Conservation (phyloP, 2,113 vertebrate genomes). For the Colossoma macropomum region DNA sequence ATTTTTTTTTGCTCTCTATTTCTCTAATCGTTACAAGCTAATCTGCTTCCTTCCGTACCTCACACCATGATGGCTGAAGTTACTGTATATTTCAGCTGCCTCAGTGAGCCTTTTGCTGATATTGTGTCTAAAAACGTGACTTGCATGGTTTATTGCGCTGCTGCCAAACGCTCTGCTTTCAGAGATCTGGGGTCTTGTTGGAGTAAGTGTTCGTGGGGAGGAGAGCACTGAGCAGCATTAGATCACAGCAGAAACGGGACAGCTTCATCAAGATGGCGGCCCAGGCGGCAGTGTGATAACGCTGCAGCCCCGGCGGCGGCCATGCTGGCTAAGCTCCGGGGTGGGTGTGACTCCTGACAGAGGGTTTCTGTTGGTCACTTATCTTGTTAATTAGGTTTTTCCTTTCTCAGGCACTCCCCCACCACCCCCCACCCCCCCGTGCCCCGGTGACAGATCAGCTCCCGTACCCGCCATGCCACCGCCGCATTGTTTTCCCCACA, state of each 20-base stretch:
- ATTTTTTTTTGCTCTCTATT: slow-evolving; percentile 16
- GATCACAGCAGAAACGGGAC: slow-evolving; percentile 32
- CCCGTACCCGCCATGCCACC: slow-evolving; percentile 70
- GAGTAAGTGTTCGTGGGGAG: neutral
- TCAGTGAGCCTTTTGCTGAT: neutral
- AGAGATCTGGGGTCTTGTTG: slow-evolving; percentile 1
- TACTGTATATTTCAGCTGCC: slow-evolving; percentile 25
- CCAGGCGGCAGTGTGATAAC: slow-evolving; percentile 33
- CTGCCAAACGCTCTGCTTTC: slow-evolving; percentile 3
- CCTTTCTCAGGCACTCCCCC: slow-evolving; percentile 54
- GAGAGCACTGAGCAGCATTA: neutral
- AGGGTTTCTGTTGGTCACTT: slow-evolving; percentile 65
- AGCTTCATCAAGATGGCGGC: slow-evolving; percentile 42
- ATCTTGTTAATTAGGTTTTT: slow-evolving; percentile 69
- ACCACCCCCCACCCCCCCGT: slow-evolving; percentile 59
- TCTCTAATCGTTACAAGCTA: slow-evolving; percentile 38
- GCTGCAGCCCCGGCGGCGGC: slow-evolving; percentile 23
- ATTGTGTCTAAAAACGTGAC: neutral
- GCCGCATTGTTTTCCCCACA: slow-evolving; percentile 76
- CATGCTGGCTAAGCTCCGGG: slow-evolving; percentile 44
- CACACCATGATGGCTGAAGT: neutral
- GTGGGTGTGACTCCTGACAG: slow-evolving; percentile 59
- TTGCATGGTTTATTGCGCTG: neutral
- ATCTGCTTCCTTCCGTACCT: slow-evolving; percentile 34
- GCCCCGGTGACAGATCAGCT: slow-evolving; percentile 74